Evolutionary conservation across 1,140 invertebrate species (phyloP).

Genomic region (Drosophila carrolli): DNA sequence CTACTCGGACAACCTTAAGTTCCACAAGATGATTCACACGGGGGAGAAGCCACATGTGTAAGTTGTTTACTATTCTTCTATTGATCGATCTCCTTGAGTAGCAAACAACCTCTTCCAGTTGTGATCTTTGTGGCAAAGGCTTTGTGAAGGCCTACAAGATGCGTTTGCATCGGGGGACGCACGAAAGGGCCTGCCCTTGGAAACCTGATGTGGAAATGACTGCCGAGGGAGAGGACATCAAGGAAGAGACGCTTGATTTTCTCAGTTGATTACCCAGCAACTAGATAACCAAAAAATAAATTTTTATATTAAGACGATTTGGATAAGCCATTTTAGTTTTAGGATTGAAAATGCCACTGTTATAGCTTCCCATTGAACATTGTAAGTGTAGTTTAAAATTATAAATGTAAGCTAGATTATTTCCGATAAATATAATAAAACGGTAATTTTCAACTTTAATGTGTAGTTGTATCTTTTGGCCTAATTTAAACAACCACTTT

Average conservation of each 20-base stretch:
- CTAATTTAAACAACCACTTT: too few species aligned
- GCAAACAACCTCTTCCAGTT: slow-evolving; percentile 21
- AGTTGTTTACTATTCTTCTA: not conserved
- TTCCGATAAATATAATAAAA: too few species aligned
- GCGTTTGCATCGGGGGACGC: slow-evolving; percentile 68
- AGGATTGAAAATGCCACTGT: not conserved
- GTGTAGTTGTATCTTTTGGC: too few species aligned
- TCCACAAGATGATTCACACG: slow-evolving; percentile 85
- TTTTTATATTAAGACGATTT: not conserved
- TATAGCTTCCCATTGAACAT: slow-evolving; percentile 1
- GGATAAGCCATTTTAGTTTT: not conserved
- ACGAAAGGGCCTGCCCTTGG: slow-evolving; percentile 56
- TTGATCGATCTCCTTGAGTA: too few species aligned
- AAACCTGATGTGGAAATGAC: slow-evolving; percentile 26
- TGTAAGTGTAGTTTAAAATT: not conserved
- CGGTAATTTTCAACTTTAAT: too few species aligned
- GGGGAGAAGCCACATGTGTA: slow-evolving; percentile 74
- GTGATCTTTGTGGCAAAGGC: slow-evolving; percentile 71
- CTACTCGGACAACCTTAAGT: slow-evolving; percentile 87
- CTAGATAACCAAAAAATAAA: not conserved
- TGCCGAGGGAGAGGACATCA: slow-evolving; percentile 27
- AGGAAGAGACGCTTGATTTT: slow-evolving; percentile 50
- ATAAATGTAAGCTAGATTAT: too few species aligned
- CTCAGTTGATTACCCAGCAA: slow-evolving; percentile 10
- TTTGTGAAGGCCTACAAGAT: slow-evolving; percentile 76